Conservation (phyloP, 2,113 vertebrate genomes). For the Hypocryptadius cinnamomeus region DNA sequence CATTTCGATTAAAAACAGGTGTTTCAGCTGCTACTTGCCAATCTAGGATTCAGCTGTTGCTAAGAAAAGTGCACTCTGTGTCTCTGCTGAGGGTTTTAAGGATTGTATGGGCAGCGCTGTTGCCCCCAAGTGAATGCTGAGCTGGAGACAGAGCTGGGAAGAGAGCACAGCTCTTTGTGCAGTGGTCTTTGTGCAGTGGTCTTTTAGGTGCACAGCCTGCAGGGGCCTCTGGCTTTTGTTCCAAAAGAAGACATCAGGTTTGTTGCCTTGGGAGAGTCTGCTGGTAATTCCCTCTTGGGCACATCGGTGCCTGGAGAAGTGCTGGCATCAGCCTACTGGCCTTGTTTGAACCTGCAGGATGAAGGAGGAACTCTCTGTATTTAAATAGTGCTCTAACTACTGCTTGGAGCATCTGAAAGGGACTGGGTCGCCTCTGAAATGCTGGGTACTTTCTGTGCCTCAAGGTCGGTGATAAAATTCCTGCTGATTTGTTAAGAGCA, state of each 20-base stretch:
- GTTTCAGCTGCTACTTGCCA: not conserved
- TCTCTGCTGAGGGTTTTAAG: not conserved
- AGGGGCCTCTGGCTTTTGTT: not conserved
- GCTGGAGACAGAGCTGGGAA: not conserved
- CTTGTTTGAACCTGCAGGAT: not conserved
- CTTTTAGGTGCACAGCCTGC: not conserved
- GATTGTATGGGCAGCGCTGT: not conserved
- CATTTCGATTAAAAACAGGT: slow-evolving; percentile 19
- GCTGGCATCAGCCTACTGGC: not conserved
- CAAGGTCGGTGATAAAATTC: not conserved
- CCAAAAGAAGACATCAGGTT: not conserved
- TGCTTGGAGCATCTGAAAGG: not conserved
- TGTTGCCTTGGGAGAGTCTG: not conserved
- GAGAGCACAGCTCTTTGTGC: accelerated
- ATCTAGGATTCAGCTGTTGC: not conserved
- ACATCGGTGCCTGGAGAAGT: not conserved
- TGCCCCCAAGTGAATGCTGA: not conserved
- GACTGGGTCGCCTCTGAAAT: not conserved
- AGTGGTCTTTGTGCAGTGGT: not conserved
- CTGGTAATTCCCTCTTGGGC: not conserved
- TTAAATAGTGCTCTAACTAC: not conserved
- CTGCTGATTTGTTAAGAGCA: not conserved
- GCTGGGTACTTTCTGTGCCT: not conserved
- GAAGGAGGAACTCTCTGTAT: not conserved
- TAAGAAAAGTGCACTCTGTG: not conserved